These are phyloP conservation scores for Sarcophaga caerulescens DNA, from an alignment of 2,888 invertebrate species.

Conservation along the genomic window DNA sequence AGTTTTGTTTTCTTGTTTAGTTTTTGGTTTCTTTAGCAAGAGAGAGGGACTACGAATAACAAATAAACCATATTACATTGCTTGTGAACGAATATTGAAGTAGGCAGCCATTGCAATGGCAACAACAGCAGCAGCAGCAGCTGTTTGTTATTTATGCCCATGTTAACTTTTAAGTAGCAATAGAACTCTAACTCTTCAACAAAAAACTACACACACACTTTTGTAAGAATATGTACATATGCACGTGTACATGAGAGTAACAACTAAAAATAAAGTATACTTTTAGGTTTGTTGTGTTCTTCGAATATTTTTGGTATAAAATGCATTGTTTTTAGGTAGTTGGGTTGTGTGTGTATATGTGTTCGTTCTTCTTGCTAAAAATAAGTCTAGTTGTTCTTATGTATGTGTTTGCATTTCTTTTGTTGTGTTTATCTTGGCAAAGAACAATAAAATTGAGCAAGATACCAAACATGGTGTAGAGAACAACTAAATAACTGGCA, in stretches of 20 bases:
- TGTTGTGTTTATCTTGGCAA: constrained; percentile 56
- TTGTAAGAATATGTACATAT: not conserved
- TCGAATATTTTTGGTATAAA: constrained; percentile 7
- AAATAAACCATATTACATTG: constrained; percentile 38
- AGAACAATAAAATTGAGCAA: constrained; percentile 42
- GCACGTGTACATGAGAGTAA: not conserved
- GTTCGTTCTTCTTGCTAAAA: not conserved
- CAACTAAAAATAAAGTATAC: constrained; percentile 37
- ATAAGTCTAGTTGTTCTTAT: not conserved
- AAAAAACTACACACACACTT: not conserved
- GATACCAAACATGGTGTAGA: constrained; percentile 26
- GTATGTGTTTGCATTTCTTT: not conserved
- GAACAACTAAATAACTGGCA: constrained; percentile 62
- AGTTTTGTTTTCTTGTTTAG: constrained; percentile 20
- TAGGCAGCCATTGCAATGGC: constrained; percentile 3
- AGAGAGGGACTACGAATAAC: not conserved
- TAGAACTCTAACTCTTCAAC: constrained; percentile 32
- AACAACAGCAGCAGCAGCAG: constrained; percentile 40
- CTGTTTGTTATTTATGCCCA: constrained; percentile 56
- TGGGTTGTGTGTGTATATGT: not conserved
- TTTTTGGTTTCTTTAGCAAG: not conserved
- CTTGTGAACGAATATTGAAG: constrained; percentile 26
- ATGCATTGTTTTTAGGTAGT: constrained; percentile 1
- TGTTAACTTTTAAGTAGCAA: constrained; percentile 62
- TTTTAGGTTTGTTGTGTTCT: constrained; percentile 23